Percentiles rank a stretch among this genome's conserved stretches.
These are phyloP conservation scores for Polymixis flavicincta DNA, from an alignment of 2,888 invertebrate genomes.

Conservation along the genomic window DNA sequence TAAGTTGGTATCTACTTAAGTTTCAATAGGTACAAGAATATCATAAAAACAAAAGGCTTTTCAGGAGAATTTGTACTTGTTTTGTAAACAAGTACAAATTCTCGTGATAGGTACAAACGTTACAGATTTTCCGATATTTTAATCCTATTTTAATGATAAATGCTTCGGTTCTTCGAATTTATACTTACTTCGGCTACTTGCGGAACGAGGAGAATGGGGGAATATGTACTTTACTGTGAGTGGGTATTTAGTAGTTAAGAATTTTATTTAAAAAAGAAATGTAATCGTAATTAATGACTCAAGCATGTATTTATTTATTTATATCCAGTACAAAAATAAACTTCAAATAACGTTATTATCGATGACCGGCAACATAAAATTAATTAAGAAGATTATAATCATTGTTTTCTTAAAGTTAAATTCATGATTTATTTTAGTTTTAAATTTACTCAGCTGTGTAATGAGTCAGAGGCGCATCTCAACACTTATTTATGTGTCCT, in stretches of 20 bases:
- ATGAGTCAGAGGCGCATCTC: not conserved
- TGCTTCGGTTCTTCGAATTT: not conserved
- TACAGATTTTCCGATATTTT: not conserved
- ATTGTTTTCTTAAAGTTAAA: not conserved
- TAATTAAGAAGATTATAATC: not conserved
- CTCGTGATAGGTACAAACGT: not conserved
- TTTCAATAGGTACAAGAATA: slow-evolving; percentile 1
- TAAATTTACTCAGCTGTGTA: not conserved
- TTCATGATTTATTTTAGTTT: not conserved
- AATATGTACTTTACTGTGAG: not conserved
- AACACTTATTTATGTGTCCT: not conserved
- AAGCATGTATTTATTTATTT: not conserved
- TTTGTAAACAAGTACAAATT: not conserved
- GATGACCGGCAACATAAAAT: not conserved
- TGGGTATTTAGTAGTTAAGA: not conserved
- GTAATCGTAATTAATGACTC: not conserved
- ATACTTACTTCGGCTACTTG: not conserved
- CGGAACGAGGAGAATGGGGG: not conserved
- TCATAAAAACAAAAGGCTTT: not conserved
- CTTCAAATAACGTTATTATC: not conserved
- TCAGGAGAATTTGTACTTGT: too few relatives aligned
- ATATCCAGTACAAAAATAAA: not conserved
- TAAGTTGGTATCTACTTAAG: not conserved
- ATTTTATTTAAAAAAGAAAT: too few relatives aligned
- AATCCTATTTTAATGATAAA: not conserved